Conservation (phyloP, 1,140 invertebrate species). For the Panagrolaimus sp. region DNA sequence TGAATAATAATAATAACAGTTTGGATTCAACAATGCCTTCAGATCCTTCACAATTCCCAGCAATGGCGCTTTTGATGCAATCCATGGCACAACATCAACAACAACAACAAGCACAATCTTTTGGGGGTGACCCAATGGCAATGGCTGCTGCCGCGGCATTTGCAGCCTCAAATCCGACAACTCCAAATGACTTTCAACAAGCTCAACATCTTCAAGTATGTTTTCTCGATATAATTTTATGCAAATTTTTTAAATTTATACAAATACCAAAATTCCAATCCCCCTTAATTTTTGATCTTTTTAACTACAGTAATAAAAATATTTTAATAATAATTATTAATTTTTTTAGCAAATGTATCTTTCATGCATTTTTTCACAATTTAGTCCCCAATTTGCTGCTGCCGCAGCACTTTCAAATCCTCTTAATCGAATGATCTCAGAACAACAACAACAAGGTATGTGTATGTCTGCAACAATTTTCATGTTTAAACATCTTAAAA, state of each 20-base stretch:
- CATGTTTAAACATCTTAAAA: not conserved
- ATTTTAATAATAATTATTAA: no score
- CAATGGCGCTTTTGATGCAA: not conserved
- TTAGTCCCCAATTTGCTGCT: not conserved
- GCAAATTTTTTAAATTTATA: no score
- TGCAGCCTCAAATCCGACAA: not conserved
- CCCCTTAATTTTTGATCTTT: no score
- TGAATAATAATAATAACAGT: no score
- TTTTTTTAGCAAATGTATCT: slow-evolving; percentile 14
- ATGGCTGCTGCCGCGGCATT: not conserved
- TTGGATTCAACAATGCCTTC: no score
- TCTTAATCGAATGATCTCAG: not conserved
- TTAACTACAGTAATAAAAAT: no score
- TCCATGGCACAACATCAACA: not conserved
- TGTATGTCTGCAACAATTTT: not conserved
- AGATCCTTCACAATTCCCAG: no score
- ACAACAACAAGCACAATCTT: no score
- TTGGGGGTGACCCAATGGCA: not conserved
- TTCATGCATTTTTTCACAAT: slow-evolving; percentile 1
- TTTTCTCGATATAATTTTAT: no score
- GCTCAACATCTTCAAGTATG: not conserved
- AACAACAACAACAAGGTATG: slow-evolving; percentile 1
- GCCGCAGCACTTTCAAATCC: slow-evolving; percentile 2
- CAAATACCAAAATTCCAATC: no score
- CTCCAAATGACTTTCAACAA: not conserved